These are phyloP conservation scores for Pygathrix nemaeus DNA, from an alignment of 2,113 vertebrate species.

Conservation along the genomic window DNA sequence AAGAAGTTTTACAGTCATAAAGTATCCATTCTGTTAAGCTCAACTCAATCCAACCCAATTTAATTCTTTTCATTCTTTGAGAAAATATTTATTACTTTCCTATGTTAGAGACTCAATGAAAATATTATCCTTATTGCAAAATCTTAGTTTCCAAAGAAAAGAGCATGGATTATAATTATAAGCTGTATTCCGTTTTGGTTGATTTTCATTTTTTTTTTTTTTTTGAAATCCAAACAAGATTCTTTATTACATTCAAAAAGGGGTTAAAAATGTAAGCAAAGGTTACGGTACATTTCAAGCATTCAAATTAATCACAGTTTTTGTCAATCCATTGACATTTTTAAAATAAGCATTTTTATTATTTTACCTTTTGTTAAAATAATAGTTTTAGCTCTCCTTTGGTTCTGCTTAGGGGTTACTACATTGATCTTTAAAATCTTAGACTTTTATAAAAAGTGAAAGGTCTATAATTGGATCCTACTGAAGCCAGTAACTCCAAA, in stretches of 20 bases:
- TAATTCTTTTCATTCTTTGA: not conserved
- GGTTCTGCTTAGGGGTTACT: not conserved
- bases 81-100: not conserved
- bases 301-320: not conserved
- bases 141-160: not conserved
- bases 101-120: not conserved
- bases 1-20: not conserved
- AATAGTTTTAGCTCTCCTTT: not conserved
- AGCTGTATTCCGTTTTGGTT: not conserved
- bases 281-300: not conserved
- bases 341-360: constrained; percentile 3
- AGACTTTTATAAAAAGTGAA: constrained; percentile 48
- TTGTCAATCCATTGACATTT: not conserved
- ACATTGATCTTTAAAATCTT: constrained; percentile 1
- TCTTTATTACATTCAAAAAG: not conserved
- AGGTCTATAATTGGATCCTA: constrained; percentile 27
- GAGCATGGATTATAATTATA: not conserved
- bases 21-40: not conserved
- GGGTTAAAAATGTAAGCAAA: not conserved
- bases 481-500: not conserved
- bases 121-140: not conserved
- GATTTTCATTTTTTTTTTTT: not conserved
- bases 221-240: not conserved
- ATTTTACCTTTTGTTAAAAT: not conserved
- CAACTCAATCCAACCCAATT: not conserved